Conservation (phyloP, 1,140 invertebrate genomes). For the Heliconius melpomene region DNA sequence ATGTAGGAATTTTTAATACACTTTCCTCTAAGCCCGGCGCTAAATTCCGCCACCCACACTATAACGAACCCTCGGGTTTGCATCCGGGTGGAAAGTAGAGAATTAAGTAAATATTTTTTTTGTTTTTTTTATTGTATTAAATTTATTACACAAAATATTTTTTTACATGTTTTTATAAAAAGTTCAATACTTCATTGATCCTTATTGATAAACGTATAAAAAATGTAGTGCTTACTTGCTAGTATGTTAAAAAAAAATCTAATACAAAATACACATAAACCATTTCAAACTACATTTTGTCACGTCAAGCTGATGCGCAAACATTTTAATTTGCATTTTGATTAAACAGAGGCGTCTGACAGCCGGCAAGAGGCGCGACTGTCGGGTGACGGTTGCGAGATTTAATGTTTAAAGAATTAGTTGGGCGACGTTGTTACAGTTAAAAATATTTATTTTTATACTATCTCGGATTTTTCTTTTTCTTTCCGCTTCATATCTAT, state of each 20-base stretch:
- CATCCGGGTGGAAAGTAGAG: too few species aligned
- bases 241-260: background rate
- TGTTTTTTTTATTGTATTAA: too few species aligned
- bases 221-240: background rate
- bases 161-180: too few species aligned
- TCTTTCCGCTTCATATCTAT: background rate
- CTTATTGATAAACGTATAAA: background rate
- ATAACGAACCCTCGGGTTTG: too few species aligned
- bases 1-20: too few species aligned
- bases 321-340: slow-evolving; percentile 71
- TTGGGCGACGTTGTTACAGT: background rate
- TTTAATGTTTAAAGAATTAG: slow-evolving; percentile 17
- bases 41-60: too few species aligned
- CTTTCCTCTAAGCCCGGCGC: too few species aligned
- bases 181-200: too few species aligned
- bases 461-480: background rate
- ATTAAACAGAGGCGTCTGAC: slow-evolving; percentile 63
- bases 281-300: slow-evolving; percentile 53
- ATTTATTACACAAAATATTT: too few species aligned
- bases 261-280: slow-evolving; percentile 57
- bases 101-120: too few species aligned
- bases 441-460: background rate
- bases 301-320: slow-evolving; percentile 58
- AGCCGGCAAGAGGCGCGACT: slow-evolving; percentile 34
- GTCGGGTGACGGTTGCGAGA: slow-evolving; percentile 20